Evolutionary conservation across 2,797 vertebrate species (phyloP), one percentile per base, ranked within the genome.

Genomic region (Vultur gryphus): DNA sequence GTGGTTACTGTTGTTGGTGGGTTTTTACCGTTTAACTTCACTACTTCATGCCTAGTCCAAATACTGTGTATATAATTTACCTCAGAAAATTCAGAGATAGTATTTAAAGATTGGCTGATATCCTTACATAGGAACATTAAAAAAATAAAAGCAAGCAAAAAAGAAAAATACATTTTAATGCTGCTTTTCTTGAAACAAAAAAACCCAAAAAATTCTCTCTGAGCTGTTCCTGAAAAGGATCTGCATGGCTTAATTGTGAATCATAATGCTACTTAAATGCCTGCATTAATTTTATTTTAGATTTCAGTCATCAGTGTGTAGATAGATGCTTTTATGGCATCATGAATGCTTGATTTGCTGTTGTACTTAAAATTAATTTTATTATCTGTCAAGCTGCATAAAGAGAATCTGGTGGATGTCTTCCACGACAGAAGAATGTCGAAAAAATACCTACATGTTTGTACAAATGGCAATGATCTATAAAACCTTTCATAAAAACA

Each of bases 301-400:
- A 78, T 94, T 96, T 95, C 91, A 92, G 71, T 88, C 69, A 73
- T 95, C 67, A 66, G 57, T 7, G 1, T 49, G 54, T 48, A 93
- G 64, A 79, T 54, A 64, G 75, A 90, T 81, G 66, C 57, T 95
- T 97, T 97, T 95, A 87, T 90, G 84, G 52, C 59, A 95, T 91
- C 46, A 44, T 76, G 83, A 96, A 80, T 72, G 37, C 75, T 95
- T 93, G 77, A 95, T 95, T 97, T 97, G 61, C 46, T 86, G 54
- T 88, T 81, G 43, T 72, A 73, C 57, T 94, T 94, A 75, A 94
- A 90, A 90, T 86, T 78, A 93, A 39, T 86, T 82, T 73, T 70
- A 76, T 93, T 85, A 73, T 90, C 72, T 94, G 65, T 48, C 67
- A 73, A 87, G 41, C 23, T 93, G 19, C 37, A 52, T 52, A 26